Evolutionary conservation across 2,888 invertebrate species (phyloP).

Genomic region (Agrochola lychnidis): DNA sequence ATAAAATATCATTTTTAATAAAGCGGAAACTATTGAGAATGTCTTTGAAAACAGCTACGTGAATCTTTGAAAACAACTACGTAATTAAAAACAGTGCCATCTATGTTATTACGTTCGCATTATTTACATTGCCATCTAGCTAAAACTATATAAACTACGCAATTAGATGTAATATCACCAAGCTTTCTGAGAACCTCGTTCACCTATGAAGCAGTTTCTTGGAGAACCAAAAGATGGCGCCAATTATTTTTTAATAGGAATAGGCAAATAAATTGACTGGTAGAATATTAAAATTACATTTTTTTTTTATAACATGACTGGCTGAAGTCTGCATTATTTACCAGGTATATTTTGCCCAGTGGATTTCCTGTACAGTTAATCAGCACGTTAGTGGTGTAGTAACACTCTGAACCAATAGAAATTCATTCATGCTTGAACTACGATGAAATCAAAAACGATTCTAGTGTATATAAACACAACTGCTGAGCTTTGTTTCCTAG

Average conservation of each 20-base stretch:
- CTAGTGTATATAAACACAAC: neutral
- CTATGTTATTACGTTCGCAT: neutral
- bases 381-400: neutral
- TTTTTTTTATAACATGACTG: too few relatives aligned
- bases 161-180: neutral
- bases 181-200: neutral
- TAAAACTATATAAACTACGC: neutral
- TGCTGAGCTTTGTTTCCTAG: neutral
- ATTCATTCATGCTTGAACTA: neutral
- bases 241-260: neutral
- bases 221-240: slow-evolving; percentile 28
- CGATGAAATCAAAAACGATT: neutral
- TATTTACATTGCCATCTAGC: slow-evolving; percentile 20
- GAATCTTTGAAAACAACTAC: neutral
- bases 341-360: neutral
- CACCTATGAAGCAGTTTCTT: neutral
- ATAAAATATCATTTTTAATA: neutral
- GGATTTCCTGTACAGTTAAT: neutral
- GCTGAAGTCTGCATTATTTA: neutral
- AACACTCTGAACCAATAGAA: neutral
- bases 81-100: slow-evolving; percentile 1
- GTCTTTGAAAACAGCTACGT: too few relatives aligned
- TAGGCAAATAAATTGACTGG: neutral
- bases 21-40: neutral
- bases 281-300: too few relatives aligned